Conservation (phyloP, 2,113 vertebrate genomes). For the Bos indicus region DNA sequence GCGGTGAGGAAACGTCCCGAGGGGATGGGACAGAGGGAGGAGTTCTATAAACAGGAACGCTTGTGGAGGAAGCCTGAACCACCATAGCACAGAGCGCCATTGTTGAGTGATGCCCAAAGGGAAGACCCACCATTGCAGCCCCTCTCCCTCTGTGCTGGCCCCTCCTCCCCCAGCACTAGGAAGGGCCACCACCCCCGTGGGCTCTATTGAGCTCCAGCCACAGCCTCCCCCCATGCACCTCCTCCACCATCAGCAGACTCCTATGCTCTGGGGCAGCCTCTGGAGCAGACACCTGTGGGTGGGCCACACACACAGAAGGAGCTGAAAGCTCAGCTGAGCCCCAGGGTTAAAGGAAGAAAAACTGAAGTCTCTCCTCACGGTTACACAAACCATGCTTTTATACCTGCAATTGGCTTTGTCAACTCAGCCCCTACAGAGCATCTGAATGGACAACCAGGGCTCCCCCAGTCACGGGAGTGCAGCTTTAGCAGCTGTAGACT, state of each 20-base stretch:
- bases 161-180: rapidly evolving
- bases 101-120: not conserved
- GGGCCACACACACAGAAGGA: not conserved
- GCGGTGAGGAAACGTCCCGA: not conserved
- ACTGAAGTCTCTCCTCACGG: rapidly evolving
- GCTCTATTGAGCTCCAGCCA: not conserved
- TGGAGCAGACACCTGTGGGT: not conserved
- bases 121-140: not conserved
- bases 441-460: not conserved
- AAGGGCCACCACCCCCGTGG: rapidly evolving
- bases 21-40: rapidly evolving
- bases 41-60: rapidly evolving
- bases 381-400: not conserved
- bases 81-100: rapidly evolving
- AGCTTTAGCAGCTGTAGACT: not conserved
- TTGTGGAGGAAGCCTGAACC: not conserved
- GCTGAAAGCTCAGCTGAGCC: not conserved
- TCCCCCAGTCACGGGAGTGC: not conserved
- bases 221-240: not conserved
- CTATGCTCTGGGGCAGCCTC: not conserved
- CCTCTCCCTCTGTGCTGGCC: not conserved
- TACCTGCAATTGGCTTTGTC: not conserved
- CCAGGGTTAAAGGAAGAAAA: not conserved
- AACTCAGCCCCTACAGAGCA: not conserved
- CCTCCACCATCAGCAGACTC: not conserved